Percentiles rank a stretch among this genome's conserved stretches.
Conservation (phyloP, 2,113 vertebrate species). For the Baryphthengus martii region DNA sequence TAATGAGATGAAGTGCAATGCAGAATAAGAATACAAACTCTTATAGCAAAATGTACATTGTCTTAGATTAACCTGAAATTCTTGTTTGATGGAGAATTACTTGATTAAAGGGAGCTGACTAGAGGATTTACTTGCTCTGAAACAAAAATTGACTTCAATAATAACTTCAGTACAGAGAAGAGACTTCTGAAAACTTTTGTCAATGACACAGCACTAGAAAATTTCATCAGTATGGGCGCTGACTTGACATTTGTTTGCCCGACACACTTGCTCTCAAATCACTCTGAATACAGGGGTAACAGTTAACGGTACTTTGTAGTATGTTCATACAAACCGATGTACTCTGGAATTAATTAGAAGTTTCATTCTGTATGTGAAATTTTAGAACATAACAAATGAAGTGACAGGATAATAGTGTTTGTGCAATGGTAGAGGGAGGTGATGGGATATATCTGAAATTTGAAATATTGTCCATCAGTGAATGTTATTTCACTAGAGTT, state of each 20-base stretch:
- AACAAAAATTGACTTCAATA: not conserved
- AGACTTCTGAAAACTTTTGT: not conserved
- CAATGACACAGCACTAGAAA: not conserved
- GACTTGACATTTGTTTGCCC: not conserved
- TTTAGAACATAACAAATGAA: not conserved
- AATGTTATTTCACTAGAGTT: not conserved
- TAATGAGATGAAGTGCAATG: not conserved
- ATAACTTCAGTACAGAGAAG: not conserved
- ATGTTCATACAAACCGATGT: not conserved
- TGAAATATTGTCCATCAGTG: not conserved
- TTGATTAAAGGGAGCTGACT: not conserved
- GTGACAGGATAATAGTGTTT: not conserved
- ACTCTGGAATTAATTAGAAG: not conserved
- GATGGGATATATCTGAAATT: not conserved
- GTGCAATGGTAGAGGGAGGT: not conserved
- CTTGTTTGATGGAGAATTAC: not conserved
- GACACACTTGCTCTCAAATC: not conserved
- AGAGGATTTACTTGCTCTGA: not conserved
- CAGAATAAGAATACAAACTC: not conserved
- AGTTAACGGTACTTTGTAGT: not conserved
- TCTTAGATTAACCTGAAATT: not conserved
- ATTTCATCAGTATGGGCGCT: not conserved
- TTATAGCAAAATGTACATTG: not conserved
- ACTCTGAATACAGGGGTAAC: not conserved
- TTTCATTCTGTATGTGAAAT: not conserved